phyloP scores from a whole-genome alignment of 2,888 invertebrate species.

The Epicampocera succincta region DNA sequence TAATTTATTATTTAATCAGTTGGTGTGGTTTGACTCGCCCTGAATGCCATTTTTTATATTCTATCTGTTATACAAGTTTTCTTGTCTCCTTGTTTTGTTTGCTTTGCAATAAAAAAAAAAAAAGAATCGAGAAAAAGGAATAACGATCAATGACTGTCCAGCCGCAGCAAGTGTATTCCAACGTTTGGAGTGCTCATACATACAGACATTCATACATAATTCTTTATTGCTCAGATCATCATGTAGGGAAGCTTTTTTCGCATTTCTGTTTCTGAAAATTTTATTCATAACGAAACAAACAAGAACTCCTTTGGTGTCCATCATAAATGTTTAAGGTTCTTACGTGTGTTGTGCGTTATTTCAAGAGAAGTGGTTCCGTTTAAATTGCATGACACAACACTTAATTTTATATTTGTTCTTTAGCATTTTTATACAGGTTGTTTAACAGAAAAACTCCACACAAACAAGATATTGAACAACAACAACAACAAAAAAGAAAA shows the following conservation, averaged over 20 bases:
- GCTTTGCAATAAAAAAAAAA: constrained; percentile 34
- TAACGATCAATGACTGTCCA: constrained; percentile 66
- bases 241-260: constrained; percentile 38
- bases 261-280: constrained; percentile 26
- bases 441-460: constrained; percentile 29
- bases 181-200: constrained; percentile 42
- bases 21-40: constrained; percentile 72
- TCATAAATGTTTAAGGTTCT: constrained; percentile 56
- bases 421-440: constrained; percentile 62
- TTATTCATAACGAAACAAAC: constrained; percentile 45
- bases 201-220: neutral
- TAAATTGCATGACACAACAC: constrained; percentile 71
- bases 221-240: constrained; percentile 53
- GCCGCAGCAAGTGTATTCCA: constrained; percentile 65
- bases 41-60: constrained; percentile 56
- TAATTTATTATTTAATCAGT: constrained; percentile 78
- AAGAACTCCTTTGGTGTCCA: constrained; percentile 68
- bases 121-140: constrained; percentile 25
- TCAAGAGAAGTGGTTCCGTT: constrained; percentile 69
- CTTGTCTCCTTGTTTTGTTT: constrained; percentile 36
- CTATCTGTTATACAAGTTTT: constrained; percentile 17
- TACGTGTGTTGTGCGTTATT: constrained; percentile 44
- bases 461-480: constrained; percentile 1
- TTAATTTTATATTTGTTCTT: constrained; percentile 69
- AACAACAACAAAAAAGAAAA: constrained; percentile 10